Percentiles rank a stretch among this genome's conserved stretches.
Evolutionary conservation across 2,888 invertebrate species (phyloP).

Genomic region (Lithophane socia): DNA sequence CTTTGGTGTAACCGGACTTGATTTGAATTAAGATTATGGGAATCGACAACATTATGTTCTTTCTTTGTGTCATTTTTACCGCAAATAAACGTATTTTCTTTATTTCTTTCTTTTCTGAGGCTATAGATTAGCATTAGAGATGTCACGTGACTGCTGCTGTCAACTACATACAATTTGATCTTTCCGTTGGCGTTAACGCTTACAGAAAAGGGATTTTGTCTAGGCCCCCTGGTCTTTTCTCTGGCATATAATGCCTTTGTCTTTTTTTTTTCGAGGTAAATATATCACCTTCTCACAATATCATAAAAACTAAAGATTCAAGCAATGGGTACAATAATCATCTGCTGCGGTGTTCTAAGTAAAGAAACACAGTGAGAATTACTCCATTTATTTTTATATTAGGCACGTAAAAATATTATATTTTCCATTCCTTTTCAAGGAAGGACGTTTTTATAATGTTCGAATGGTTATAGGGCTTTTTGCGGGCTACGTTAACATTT

Average conservation of each 20-base stretch:
- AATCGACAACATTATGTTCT: not conserved
- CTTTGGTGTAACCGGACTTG: constrained; percentile 26
- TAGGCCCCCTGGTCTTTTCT: not conserved
- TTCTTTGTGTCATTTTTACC: too few relatives aligned
- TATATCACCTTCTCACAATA: not conserved
- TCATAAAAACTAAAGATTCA: constrained; percentile 29
- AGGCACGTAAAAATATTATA: constrained; percentile 42
- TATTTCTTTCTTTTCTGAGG: too few relatives aligned
- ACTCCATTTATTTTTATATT: constrained; percentile 52
- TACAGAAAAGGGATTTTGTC: too few relatives aligned
- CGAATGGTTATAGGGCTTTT: constrained; percentile 36
- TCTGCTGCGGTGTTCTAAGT: constrained; percentile 13
- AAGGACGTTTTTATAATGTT: constrained; percentile 37
- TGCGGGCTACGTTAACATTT: not conserved
- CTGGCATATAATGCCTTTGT: not conserved
- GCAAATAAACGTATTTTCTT: too few relatives aligned
- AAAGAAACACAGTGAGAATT: constrained; percentile 35
- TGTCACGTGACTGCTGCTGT: too few relatives aligned
- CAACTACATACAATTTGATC: too few relatives aligned
- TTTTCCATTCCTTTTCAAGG: constrained; percentile 32
- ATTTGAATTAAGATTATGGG: constrained; percentile 5
- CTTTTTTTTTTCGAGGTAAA: not conserved
- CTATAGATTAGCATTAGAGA: too few relatives aligned
- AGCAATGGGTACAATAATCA: constrained; percentile 25
- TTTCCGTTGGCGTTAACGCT: too few relatives aligned